These are phyloP conservation scores for Nilaparvata lugens DNA, from an alignment of 1,140 invertebrate species.

Conservation along the genomic window DNA sequence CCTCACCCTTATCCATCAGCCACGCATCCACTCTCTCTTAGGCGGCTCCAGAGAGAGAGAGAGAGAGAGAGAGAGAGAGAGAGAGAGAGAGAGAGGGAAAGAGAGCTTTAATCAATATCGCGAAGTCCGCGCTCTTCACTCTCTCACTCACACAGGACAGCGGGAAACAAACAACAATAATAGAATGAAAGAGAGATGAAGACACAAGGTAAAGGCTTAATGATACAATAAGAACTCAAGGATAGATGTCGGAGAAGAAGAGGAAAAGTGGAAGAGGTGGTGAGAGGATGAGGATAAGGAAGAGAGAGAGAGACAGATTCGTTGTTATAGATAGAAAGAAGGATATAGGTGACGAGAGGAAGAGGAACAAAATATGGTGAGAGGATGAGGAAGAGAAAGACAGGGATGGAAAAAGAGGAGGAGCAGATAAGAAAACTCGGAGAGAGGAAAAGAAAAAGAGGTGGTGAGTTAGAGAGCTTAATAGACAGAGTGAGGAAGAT, in stretches of 20 bases:
- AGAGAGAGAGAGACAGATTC: background rate
- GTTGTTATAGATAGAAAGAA: background rate
- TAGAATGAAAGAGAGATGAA: no score
- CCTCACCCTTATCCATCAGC: background rate
- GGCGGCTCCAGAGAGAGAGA: background rate
- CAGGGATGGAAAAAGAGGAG: background rate
- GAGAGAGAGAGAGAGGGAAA: no score
- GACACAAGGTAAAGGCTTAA: no score
- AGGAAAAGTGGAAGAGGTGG: background rate
- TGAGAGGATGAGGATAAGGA: background rate
- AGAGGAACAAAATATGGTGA: background rate
- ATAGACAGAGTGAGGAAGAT: background rate
- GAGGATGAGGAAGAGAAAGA: background rate
- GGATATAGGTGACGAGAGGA: background rate
- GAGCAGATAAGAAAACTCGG: background rate
- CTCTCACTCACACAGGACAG: no score
- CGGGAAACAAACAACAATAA: no score
- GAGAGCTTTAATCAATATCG: no score
- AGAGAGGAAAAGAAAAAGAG: background rate
- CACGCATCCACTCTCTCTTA: no score
- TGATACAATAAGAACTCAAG: no score
- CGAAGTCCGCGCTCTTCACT: no score
- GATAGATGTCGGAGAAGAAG: no score
- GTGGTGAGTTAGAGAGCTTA: background rate
- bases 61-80: no score